These are phyloP conservation scores for Accipiter virgatus DNA, from an alignment of 2,113 vertebrate species.

Conservation along the genomic window DNA sequence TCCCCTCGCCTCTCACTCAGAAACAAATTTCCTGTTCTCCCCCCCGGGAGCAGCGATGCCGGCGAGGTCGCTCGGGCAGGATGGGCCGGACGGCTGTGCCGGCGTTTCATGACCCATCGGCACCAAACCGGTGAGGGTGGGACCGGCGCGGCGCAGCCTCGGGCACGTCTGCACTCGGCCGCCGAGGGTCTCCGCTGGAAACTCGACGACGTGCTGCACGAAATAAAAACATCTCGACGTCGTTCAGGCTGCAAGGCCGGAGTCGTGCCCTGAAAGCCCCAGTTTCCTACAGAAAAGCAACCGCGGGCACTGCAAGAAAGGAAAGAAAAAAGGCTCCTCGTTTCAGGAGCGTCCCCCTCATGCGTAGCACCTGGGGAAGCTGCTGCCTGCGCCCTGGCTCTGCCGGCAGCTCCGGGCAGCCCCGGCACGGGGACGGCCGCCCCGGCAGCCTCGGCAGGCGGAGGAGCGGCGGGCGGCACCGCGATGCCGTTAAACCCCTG, in stretches of 20 bases:
- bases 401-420: neutral
- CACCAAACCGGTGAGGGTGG: neutral
- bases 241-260: neutral
- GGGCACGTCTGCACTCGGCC: neutral
- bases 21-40: no score
- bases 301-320: rapidly evolving
- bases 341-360: neutral
- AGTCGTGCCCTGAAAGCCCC: neutral
- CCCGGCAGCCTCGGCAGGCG: neutral
- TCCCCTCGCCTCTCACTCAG: neutral
- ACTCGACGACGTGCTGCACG: no score
- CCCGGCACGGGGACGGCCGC: neutral
- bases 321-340: neutral
- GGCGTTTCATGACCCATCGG: rapidly evolving
- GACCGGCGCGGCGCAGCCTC: rapidly evolving
- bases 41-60: neutral
- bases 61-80: neutral
- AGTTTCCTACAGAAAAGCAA: neutral
- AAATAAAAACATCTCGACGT: no score
- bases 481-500: rapidly evolving
- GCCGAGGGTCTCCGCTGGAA: neutral
- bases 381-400: neutral
- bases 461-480: neutral
- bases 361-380: no score
- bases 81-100: neutral